Base-by-base conservation (phyloP, 2,888 invertebrate species). In the Drosophila differens region DNA sequence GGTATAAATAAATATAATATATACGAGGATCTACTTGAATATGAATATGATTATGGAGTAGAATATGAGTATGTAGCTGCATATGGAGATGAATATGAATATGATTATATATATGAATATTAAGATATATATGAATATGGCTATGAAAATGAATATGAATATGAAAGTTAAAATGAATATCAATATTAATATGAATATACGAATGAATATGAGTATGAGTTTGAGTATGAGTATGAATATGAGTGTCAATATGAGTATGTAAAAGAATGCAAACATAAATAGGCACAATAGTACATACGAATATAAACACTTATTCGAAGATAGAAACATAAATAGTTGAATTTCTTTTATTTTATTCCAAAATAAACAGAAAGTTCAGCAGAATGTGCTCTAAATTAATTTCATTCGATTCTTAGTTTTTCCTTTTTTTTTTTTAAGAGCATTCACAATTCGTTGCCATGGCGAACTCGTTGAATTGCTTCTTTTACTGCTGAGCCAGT, bases 401-500 rank as follows among this genome's bases (percentile, higher is more conserved):
- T 16, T 7, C 14, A 47, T 9, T 16, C 14, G 6, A 7, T 52
- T 32, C 6, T 52, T 14, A 7, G 9, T 14, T 14, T 10, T 44
- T 44, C 1, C n/a, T 3, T 3, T 3, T 0, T 35, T 1, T 16
- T 14, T 35, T 3, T 35, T 0, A 39, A 51, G 51, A 14, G 22
- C n/a, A 78, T 67, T 44, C 9, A 1, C 2, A 12, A 28, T 63
- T 79, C 71, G 62, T 53, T 63, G 37, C 39, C 7, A 1, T n/a
- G 19, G 7, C 28, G 49, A 63, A 22, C 5, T 67, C 65, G 62
- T 4, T 62, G 28, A 12, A 39, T 53, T 53, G 52, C 54, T 39
- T 53, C 22, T 58, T 39, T 53, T 73, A 64, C 58, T 60, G 22
- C 60, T 63, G 33, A 70, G 73, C 51, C 70, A 69, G 70, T 69